Base-by-base conservation (phyloP, 2,888 invertebrate species). In the Drosophila anceps region DNA sequence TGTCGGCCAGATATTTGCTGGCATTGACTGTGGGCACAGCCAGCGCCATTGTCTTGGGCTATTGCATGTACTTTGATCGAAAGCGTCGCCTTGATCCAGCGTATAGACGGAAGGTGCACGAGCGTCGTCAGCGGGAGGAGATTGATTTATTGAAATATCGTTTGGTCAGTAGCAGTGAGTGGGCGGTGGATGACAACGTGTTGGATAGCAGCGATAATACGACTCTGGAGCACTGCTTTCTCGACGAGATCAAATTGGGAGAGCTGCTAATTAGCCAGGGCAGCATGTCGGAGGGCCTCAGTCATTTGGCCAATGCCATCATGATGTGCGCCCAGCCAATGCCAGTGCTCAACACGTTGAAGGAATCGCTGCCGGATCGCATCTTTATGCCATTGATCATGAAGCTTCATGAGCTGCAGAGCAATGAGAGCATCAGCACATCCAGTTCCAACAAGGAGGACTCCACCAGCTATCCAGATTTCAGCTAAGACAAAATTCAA, bases 51-150 rank as follows among this genome's bases (percentile, higher is more conserved):
- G n/a, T 74, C 0, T 4, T 80, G 4, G 69, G 66, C 15, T 74
- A 64, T 35, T 82, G 82, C 51, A 44, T 81, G 4, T 82, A 82
- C n/a, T 82, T 51, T 2, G 81, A 82, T 37, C 48, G 51, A 4
- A 79, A 79, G 55, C 80, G 82, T 27, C 76, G 73, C 13, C 31
- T 51, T 0, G 71, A 79, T 54, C 82, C 80, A 13, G 60, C 73
- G 0, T 82, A 81, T 33, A 73, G 48, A 6, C 37, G 29, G 0
- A 79, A 76, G 20, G 41, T 82, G 10, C 73, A 64, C 46, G 15
- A 66, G 4, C 81, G 81, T 0, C 76, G 73, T 0, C 64, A 48
- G 15, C 41, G 27, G 0, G 4, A 54, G 1, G 15, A n/a, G 5
- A 12, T 15, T 4, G 18, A 50, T n/a, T 1, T 2, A 0, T 10